phyloP scores from a whole-genome alignment of 2,888 invertebrate species.

The Listrodromus nycthemerus region DNA sequence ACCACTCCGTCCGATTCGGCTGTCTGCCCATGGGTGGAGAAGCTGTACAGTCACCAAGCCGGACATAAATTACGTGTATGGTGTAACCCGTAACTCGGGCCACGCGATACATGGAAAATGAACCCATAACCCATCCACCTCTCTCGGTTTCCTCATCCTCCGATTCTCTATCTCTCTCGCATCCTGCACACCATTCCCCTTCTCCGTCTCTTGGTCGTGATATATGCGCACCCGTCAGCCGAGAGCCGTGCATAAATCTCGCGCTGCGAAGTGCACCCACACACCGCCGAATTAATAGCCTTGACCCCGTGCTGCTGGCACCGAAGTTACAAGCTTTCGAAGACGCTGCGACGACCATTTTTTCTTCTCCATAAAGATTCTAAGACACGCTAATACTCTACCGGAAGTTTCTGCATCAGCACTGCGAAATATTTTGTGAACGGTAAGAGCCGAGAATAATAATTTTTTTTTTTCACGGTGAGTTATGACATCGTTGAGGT shows the following conservation, averaged over 20 bases:
- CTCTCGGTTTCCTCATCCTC: constrained; percentile 61
- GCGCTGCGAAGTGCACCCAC: constrained; percentile 73
- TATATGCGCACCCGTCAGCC: constrained; percentile 77
- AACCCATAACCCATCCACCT: constrained; percentile 75
- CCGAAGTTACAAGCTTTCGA: constrained; percentile 55
- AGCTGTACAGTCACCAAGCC: constrained; percentile 54
- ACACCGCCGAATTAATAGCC: constrained; percentile 77
- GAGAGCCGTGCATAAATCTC: constrained; percentile 77
- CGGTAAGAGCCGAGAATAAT: too few relatives aligned
- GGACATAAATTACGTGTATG: constrained; percentile 74
- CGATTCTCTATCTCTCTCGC: constrained; percentile 54
- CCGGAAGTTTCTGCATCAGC: not conserved
- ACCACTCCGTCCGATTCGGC: too few relatives aligned
- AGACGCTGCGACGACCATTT: constrained; percentile 45
- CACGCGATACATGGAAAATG: constrained; percentile 77
- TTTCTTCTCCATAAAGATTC: not conserved
- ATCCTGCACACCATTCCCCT: constrained; percentile 21
- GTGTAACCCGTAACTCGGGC: constrained; percentile 76
- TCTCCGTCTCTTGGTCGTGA: constrained; percentile 65
- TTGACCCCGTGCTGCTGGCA: constrained; percentile 70
- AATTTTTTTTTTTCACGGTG: too few relatives aligned
- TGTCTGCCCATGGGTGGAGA: constrained; percentile 28
- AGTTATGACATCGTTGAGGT: too few relatives aligned
- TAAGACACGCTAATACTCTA: not conserved
- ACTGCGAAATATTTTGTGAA: not conserved